phyloP scores from a whole-genome alignment of 2,888 invertebrate species.

The Graphium colonna region DNA sequence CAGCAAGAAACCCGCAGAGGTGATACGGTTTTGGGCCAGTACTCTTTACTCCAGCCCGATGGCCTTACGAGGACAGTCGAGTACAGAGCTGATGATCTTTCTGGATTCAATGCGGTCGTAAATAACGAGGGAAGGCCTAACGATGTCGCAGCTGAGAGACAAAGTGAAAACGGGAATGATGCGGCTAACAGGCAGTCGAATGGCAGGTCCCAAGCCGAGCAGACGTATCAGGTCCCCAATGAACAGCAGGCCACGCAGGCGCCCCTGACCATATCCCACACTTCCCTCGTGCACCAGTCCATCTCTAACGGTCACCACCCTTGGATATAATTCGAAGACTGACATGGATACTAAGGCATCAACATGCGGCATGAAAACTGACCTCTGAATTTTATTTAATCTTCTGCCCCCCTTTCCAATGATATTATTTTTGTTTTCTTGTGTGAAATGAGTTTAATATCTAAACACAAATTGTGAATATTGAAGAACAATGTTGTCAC shows the following conservation, averaged over 20 bases:
- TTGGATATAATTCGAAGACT: slow-evolving; percentile 6
- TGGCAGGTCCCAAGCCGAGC: slow-evolving; percentile 5
- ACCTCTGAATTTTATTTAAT: neutral
- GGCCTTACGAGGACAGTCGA: slow-evolving; percentile 76
- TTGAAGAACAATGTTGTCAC: neutral
- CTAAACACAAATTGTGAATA: neutral
- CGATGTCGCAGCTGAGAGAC: neutral
- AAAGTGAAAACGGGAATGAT: neutral
- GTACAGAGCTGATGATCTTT: slow-evolving; percentile 74
- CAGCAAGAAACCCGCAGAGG: slow-evolving; percentile 75
- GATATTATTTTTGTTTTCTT: neutral
- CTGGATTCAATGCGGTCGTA: slow-evolving; percentile 77
- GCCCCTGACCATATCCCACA: slow-evolving; percentile 10
- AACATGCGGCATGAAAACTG: neutral
- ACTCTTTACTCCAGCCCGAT: slow-evolving; percentile 76
- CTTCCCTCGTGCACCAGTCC: slow-evolving; percentile 14
- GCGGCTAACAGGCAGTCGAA: neutral
- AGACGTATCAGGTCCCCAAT: neutral
- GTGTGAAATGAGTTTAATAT: neutral
- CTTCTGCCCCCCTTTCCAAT: neutral
- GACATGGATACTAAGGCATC: neutral
- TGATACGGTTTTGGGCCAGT: slow-evolving; percentile 75
- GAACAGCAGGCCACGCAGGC: slow-evolving; percentile 6
- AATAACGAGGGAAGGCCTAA: slow-evolving; percentile 42
- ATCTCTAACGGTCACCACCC: slow-evolving; percentile 4